phyloP scores from a whole-genome alignment of 2,797 vertebrate species.

The Chromobotia macracanthus region DNA sequence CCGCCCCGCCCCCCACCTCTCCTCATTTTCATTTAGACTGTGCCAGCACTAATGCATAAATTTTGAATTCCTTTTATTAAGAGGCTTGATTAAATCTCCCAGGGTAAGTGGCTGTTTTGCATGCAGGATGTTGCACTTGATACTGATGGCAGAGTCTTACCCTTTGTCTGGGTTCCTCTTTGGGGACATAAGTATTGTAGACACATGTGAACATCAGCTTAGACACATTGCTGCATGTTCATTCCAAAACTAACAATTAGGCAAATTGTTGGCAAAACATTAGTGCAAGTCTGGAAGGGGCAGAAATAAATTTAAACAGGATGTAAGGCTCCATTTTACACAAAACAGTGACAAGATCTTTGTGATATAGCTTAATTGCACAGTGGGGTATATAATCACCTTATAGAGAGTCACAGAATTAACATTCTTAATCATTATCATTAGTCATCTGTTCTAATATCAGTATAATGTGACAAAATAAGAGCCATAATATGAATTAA shows the following conservation, averaged over 20 bases:
- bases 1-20: conserved; percentile 55
- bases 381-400: background rate
- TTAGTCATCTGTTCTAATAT: conserved; percentile 20
- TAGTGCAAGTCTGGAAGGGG: background rate
- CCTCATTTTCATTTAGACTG: conserved; percentile 59
- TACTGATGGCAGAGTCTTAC: conserved; percentile 43
- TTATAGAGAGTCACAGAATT: background rate
- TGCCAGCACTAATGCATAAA: conserved; percentile 62
- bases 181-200: conserved; percentile 12
- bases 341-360: background rate
- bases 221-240: background rate
- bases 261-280: background rate
- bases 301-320: background rate
- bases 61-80: conserved; percentile 55
- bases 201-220: conserved; percentile 12
- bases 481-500: background rate
- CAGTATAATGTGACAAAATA: background rate
- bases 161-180: conserved; percentile 31
- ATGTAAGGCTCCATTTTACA: background rate
- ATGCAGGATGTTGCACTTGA: conserved; percentile 47
- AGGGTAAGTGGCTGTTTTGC: conserved; percentile 49
- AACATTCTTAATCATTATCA: conserved; percentile 14
- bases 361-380: background rate
- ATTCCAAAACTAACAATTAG: background rate
- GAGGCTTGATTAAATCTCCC: conserved; percentile 52